Evolutionary conservation across 2,113 vertebrate genomes (phyloP).

Genomic region (Hoplias malabaricus): DNA sequence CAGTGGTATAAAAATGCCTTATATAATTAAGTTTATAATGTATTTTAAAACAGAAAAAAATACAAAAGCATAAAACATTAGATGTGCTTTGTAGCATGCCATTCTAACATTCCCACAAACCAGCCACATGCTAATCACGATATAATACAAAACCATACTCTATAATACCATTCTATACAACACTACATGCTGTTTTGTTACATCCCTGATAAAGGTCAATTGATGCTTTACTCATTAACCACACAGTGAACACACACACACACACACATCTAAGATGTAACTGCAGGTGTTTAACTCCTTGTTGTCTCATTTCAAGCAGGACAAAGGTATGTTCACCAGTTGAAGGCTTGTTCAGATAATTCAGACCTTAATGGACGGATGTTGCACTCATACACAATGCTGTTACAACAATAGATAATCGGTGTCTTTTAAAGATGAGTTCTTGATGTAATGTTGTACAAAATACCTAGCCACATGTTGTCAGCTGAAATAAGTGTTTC

Average conservation of each 20-base stretch:
- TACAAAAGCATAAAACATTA: neutral
- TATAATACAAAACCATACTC: too few relatives aligned
- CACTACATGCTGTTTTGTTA: neutral
- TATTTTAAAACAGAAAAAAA: too few relatives aligned
- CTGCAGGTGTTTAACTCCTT: neutral
- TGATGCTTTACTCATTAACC: neutral
- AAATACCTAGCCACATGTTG: neutral
- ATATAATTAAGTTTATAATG: too few relatives aligned
- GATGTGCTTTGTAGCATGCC: too few relatives aligned
- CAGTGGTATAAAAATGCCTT: too few relatives aligned
- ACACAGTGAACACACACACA: neutral
- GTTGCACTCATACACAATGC: slow-evolving; percentile 9
- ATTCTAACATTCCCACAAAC: too few relatives aligned
- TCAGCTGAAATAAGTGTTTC: slow-evolving; percentile 12
- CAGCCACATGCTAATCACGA: too few relatives aligned
- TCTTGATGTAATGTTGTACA: slow-evolving; percentile 3
- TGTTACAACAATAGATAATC: slow-evolving; percentile 27
- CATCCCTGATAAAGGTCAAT: too few relatives aligned
- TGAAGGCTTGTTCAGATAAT: slow-evolving; percentile 2
- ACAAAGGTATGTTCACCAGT: slow-evolving; percentile 11
- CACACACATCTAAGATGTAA: neutral
- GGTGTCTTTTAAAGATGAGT: slow-evolving; percentile 29
- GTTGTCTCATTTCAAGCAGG: neutral
- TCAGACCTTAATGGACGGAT: neutral
- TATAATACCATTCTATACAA: too few relatives aligned